Base-by-base conservation (phyloP, 2,888 invertebrate species). In the Cosmorhoe ocellata region DNA sequence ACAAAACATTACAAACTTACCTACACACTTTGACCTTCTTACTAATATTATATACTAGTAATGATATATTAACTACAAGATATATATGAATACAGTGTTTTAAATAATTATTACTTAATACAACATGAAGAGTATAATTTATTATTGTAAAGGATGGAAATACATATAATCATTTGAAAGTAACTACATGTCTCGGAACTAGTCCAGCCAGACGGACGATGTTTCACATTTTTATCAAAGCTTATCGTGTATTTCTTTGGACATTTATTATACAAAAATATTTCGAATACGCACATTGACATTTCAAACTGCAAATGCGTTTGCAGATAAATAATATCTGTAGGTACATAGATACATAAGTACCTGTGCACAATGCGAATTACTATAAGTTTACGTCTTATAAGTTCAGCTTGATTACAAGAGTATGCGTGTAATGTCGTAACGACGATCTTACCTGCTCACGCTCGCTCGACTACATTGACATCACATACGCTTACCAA, bases 191-290 rank as follows among this genome's bases (percentile, higher is more conserved):
- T 41, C 42, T 41, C 22, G 22, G 38, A 24, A 43, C 11, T 26
- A 27, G 36, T 46, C 41, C 38, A 26, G 36, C 11, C 38, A 47
- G 47, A 30, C 44, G 37, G 47, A 37, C 41, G 30, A 43, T 10
- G 12, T 28, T 27, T 31, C 27, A 44, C 9, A 33, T 41, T 41
- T 11, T 30, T 30, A 47, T 55, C 47, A 47, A 44, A 38, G 32
- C 26, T 46, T 39, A 49, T 46, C 26, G 27, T 28, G 34, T 39
- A 42, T 31, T 36, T 49, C 30, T 47, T 43, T 50, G 37, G 50
- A 52, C 43, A 24, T 24, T 44, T 34, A 26, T 33, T 28, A 14
- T 57, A 53, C 27, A 57, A 57, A 53, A 57, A 57, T 57, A 57
- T 53, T 42, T 47, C 1, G 7, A 49, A n/a, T n/a, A n/a, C n/a